phyloP scores from a whole-genome alignment of 2,113 vertebrate species.

The Dromas ardeola region DNA sequence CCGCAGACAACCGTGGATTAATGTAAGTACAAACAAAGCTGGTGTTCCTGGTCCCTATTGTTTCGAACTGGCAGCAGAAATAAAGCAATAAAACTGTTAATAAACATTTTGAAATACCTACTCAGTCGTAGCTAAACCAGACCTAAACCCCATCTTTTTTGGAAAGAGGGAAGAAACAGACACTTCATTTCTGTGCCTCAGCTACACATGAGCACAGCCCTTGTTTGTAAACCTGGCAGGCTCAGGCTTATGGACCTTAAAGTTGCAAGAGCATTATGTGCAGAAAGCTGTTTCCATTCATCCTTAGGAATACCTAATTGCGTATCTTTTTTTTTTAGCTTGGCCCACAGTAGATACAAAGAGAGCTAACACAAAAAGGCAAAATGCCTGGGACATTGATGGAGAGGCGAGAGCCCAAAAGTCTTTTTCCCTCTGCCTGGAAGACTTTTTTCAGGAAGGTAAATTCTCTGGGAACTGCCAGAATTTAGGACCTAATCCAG shows the following conservation, averaged over 20 bases:
- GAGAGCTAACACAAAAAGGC: not conserved
- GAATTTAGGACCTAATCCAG: not conserved
- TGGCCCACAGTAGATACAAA: not conserved
- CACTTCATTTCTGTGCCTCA: conserved; percentile 36
- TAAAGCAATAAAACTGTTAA: conserved; percentile 60
- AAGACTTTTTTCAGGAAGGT: not conserved
- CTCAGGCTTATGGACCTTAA: not conserved
- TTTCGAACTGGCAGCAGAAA: conserved; percentile 50
- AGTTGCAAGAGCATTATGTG: not conserved
- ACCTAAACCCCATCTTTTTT: conserved; percentile 11
- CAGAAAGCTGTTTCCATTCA: conserved; percentile 8
- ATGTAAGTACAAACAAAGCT: conserved; percentile 19
- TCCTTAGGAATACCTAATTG: not conserved
- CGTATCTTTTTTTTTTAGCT: not conserved
- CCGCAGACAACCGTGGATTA: not conserved
- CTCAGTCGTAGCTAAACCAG: conserved; percentile 41
- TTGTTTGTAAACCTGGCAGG: conserved; percentile 37
- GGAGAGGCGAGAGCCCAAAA: not conserved
- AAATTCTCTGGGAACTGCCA: not conserved
- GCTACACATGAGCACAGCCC: not conserved
- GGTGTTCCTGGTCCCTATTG: conserved; percentile 1
- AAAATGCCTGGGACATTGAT: not conserved
- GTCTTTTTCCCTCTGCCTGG: not conserved
- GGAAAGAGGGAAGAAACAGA: conserved; percentile 35
- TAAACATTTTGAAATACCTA: conserved; percentile 66